These are phyloP conservation scores for Dicranocentrus wangi DNA, from an alignment of 2,888 invertebrate species.

Conservation along the genomic window DNA sequence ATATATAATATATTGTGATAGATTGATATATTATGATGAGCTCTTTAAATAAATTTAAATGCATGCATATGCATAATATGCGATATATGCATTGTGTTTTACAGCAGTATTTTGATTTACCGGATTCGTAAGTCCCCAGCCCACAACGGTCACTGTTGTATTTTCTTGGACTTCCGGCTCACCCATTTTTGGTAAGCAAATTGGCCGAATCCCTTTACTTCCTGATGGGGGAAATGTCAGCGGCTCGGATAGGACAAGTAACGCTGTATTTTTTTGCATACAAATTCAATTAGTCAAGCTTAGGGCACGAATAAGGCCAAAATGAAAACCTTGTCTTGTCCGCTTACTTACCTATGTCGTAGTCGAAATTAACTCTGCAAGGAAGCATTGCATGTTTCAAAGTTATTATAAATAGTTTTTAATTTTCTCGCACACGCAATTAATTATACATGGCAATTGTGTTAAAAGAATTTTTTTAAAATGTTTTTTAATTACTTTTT, in stretches of 20 bases:
- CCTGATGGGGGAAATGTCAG: background rate
- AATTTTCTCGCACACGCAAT: no score
- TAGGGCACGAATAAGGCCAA: background rate
- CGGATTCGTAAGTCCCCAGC: constrained; percentile 39
- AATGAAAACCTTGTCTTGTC: no score
- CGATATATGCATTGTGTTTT: no score
- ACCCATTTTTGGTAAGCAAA: constrained; percentile 24
- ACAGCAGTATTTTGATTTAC: no score
- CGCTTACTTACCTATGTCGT: constrained; percentile 29
- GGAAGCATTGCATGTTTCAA: background rate
- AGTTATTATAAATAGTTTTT: background rate
- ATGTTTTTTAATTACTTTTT: background rate
- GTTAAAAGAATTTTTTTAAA: background rate
- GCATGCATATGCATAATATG: no score
- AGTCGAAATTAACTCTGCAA: constrained; percentile 13
- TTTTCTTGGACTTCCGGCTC: constrained; percentile 1
- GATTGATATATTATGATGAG: no score
- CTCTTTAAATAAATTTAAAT: no score
- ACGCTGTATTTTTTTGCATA: background rate
- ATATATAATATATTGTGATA: no score
- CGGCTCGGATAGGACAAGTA: constrained; percentile 21
- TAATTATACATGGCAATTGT: background rate
- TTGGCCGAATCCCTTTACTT: constrained; percentile 9
- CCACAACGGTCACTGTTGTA: constrained; percentile 8
- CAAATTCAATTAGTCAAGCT: background rate